A percentile compares a stretch with the other conserved stretches of the same genome.
Conservation (phyloP, 1,140 invertebrate species). For the Metopolophium dirhodum region DNA sequence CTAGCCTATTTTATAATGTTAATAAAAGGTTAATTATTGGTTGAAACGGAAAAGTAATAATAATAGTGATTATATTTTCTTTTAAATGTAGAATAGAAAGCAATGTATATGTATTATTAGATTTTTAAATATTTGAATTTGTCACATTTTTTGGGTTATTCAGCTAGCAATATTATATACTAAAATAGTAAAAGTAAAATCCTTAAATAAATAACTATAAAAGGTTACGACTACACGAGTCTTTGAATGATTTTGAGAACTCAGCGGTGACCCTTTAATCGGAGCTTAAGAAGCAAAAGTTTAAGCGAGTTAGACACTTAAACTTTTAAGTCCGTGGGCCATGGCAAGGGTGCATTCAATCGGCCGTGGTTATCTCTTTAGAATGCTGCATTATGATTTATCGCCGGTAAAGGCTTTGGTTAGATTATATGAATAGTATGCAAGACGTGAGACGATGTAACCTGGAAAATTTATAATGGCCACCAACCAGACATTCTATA, state of each 20-base stretch:
- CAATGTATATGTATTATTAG: not conserved
- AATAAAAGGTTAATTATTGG: not conserved
- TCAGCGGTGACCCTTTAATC: not conserved
- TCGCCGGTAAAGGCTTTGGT: conserved; percentile 50
- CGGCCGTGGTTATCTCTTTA: conserved; percentile 42
- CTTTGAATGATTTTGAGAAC: conserved; percentile 25
- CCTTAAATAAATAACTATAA: not conserved
- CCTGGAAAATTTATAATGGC: conserved; percentile 41
- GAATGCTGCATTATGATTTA: conserved; percentile 39
- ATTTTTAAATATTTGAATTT: no score
- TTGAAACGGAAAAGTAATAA: not conserved
- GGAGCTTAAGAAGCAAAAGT: conserved; percentile 48
- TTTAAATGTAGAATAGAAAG: not conserved
- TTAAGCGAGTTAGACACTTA: conserved; percentile 46
- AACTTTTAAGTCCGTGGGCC: conserved; percentile 47
- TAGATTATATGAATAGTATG: conserved; percentile 49
- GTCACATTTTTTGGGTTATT: not conserved
- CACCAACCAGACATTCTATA: not conserved
- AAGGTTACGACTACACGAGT: not conserved
- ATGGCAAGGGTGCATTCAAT: conserved; percentile 40
- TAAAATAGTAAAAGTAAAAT: no score
- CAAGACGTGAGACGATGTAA: not conserved
- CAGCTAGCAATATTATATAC: not conserved
- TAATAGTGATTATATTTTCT: not conserved
- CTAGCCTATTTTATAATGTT: not conserved